These are phyloP conservation scores for Pungitius pungitius DNA, from an alignment of 2,113 vertebrate genomes.

Conservation along the genomic window DNA sequence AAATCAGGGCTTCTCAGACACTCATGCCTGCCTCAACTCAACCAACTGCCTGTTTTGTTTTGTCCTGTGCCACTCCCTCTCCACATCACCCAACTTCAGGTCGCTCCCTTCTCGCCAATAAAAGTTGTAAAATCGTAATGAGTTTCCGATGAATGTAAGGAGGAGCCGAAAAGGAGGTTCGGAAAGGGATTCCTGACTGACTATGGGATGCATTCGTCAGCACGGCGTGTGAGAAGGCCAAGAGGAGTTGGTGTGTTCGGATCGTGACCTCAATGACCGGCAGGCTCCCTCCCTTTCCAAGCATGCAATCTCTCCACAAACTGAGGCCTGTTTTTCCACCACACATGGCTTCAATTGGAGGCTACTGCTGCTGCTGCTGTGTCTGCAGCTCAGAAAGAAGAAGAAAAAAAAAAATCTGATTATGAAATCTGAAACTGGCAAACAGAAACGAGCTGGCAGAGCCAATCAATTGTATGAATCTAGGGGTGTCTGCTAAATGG, in stretches of 20 bases:
- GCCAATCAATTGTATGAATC: slow-evolving; percentile 6
- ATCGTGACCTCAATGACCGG: slow-evolving; percentile 73
- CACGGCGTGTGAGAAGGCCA: slow-evolving; percentile 60
- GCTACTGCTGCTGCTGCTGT: slow-evolving; percentile 65
- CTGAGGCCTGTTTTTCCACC: slow-evolving; percentile 72
- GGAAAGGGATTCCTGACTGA: slow-evolving; percentile 38
- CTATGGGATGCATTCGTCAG: slow-evolving; percentile 58
- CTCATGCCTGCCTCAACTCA: slow-evolving; percentile 20
- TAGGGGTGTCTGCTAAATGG: not conserved
- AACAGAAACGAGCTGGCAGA: slow-evolving; percentile 24
- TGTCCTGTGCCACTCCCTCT: slow-evolving; percentile 44
- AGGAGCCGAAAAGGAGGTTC: slow-evolving; percentile 10
- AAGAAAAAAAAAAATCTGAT: slow-evolving; percentile 60
- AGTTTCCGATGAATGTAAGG: not conserved
- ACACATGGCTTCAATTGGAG: slow-evolving; percentile 79
- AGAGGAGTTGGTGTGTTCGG: slow-evolving; percentile 70
- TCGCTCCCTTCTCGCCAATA: not conserved
- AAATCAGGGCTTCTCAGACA: not conserved
- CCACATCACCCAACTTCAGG: slow-evolving; percentile 1
- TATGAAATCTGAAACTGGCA: slow-evolving; percentile 68
- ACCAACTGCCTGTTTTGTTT: slow-evolving; percentile 12
- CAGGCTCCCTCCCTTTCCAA: slow-evolving; percentile 74
- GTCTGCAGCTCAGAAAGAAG: slow-evolving; percentile 52
- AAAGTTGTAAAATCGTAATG: not conserved
- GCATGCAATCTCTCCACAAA: slow-evolving; percentile 74